Conservation (phyloP, 2,888 invertebrate genomes). For the Hydriomena furcata region DNA sequence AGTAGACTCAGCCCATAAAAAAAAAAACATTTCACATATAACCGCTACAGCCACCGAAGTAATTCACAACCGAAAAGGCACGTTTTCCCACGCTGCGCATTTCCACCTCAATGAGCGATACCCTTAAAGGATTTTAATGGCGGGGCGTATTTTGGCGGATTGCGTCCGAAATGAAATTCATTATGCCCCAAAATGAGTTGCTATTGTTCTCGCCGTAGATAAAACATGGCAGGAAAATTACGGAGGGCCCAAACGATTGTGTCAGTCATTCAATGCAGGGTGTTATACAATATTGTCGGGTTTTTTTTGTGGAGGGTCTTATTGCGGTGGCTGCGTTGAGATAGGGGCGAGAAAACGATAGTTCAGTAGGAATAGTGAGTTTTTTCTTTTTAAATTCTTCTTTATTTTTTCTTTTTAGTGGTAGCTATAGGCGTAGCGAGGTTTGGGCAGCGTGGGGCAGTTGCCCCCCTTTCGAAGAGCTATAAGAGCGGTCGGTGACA, state of each 20-base stretch:
- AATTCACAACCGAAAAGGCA: no score
- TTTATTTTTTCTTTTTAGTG: no score
- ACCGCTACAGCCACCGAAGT: no score
- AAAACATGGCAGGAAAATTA: constrained; percentile 80
- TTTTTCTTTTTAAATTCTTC: no score
- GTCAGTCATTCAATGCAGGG: constrained; percentile 63
- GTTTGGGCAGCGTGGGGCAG: no score
- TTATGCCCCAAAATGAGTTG: constrained; percentile 75
- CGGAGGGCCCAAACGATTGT: constrained; percentile 58
- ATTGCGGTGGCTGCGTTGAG: constrained; percentile 31
- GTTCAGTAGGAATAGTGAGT: not conserved
- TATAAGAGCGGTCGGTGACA: no score
- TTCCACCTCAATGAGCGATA: not conserved
- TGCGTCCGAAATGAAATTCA: constrained; percentile 72
- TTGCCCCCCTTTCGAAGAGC: no score
- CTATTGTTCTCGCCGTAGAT: constrained; percentile 67
- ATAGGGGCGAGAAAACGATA: constrained; percentile 19
- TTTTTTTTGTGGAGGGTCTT: constrained; percentile 40
- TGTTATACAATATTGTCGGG: constrained; percentile 64
- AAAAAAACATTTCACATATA: no score
- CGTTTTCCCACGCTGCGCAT: no score
- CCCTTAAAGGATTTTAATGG: constrained; percentile 64
- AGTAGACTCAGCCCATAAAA: no score
- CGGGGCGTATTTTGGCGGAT: constrained; percentile 63
- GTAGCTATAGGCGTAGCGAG: no score